These are phyloP conservation scores for Drosophila subpulchrella DNA, from an alignment of 1,140 invertebrate species.

Conservation along the genomic window DNA sequence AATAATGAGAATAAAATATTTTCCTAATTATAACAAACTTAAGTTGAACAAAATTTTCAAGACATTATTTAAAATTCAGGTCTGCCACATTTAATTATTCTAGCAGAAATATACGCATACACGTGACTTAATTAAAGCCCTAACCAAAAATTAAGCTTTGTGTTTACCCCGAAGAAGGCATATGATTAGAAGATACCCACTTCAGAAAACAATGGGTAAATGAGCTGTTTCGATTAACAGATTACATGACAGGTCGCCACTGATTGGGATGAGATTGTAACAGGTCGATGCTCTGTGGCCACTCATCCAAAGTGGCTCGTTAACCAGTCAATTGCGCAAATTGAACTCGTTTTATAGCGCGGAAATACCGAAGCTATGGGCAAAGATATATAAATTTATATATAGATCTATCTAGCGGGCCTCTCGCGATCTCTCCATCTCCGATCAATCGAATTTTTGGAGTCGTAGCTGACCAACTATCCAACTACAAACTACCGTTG, in stretches of 20 bases:
- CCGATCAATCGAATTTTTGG: slow-evolving; percentile 41
- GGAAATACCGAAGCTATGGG: slow-evolving; percentile 51
- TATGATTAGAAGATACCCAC: background rate
- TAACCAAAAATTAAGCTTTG: background rate
- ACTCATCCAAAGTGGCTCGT: slow-evolving; percentile 29
- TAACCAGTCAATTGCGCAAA: slow-evolving; percentile 54
- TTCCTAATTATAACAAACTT: too few species aligned
- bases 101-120: too few species aligned
- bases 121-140: background rate
- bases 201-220: background rate
- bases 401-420: slow-evolving; percentile 37
- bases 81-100: too few species aligned
- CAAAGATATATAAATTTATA: slow-evolving; percentile 6
- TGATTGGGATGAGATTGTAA: slow-evolving; percentile 18
- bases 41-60: too few species aligned
- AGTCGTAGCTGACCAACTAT: slow-evolving; percentile 42
- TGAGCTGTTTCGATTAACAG: slow-evolving; percentile 20
- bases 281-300: slow-evolving; percentile 32
- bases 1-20: too few species aligned
- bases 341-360: slow-evolving; percentile 67
- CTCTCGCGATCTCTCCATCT: slow-evolving; percentile 23
- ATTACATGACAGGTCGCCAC: slow-evolving; percentile 20
- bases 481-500: slow-evolving; percentile 70
- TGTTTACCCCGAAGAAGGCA: background rate
- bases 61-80: too few species aligned